Percentiles rank a stretch among this genome's conserved stretches.
These are phyloP conservation scores for Australoheros facetus DNA, from an alignment of 2,797 vertebrate species.

Conservation along the genomic window DNA sequence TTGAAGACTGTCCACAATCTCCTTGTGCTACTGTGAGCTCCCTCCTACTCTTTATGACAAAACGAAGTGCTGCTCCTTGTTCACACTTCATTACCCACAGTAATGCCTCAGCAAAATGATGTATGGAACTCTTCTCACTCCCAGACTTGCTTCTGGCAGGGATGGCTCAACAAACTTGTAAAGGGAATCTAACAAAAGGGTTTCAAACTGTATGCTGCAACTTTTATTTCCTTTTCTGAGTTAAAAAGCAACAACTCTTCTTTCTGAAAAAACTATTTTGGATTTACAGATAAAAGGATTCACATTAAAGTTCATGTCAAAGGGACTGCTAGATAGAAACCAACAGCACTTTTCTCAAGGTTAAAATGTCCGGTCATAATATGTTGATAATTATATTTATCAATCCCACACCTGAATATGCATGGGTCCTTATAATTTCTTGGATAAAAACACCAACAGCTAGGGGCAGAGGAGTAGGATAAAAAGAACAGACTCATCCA, in stretches of 20 bases:
- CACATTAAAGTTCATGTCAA: neutral
- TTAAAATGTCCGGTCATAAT: neutral
- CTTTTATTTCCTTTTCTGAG: conserved; percentile 52
- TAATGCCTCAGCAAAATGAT: conserved; percentile 82
- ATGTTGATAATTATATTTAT: neutral
- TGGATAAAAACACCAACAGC: neutral
- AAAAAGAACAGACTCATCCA: too few species aligned
- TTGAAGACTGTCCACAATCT: conserved; percentile 77
- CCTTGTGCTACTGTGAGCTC: conserved; percentile 63
- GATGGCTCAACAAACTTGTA: conserved; percentile 70
- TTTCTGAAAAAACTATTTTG: neutral
- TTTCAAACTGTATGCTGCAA: conserved; percentile 46
- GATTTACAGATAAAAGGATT: too few species aligned
- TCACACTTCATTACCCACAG: conserved; percentile 82
- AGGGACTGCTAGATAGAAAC: neutral
- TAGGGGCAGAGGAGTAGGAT: too few species aligned
- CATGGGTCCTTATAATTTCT: neutral
- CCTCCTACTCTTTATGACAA: conserved; percentile 77
- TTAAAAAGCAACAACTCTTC: neutral
- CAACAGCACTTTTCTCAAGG: neutral
- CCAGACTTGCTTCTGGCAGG: conserved; percentile 75
- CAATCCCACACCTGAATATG: too few species aligned
- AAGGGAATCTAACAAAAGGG: conserved; percentile 62
- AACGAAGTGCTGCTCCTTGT: conserved; percentile 77
- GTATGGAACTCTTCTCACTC: conserved; percentile 76